phyloP scores from a whole-genome alignment of 1,140 invertebrate genomes.

The Rhynchophorus ferrugineus region DNA sequence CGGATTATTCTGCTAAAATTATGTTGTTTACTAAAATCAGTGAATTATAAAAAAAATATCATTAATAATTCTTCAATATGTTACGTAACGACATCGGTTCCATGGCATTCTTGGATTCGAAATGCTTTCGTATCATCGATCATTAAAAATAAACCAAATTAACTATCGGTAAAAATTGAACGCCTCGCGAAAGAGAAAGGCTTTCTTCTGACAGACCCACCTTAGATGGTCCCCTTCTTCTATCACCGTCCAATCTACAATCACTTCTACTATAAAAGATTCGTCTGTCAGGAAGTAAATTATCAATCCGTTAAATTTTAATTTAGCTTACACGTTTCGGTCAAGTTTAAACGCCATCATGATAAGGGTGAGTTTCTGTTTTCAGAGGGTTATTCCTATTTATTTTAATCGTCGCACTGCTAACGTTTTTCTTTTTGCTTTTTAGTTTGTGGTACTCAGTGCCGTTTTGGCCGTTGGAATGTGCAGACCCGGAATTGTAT shows the following conservation, averaged over 20 bases:
- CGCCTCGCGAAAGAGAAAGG: constrained; percentile 13
- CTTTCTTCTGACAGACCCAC: constrained; percentile 13
- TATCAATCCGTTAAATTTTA: constrained; percentile 10
- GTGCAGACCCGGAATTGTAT: constrained; percentile 18
- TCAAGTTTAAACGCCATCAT: constrained; percentile 4
- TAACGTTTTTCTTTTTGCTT: neutral
- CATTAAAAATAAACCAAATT: too few relatives aligned
- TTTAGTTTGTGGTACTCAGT: constrained; percentile 15
- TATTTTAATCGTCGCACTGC: neutral
- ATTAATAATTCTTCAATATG: too few relatives aligned
- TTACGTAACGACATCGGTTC: too few relatives aligned
- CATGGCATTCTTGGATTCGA: too few relatives aligned
- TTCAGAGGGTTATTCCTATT: neutral
- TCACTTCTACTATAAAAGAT: constrained; percentile 21
- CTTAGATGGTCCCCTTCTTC: constrained; percentile 8
- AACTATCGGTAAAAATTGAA: too few relatives aligned
- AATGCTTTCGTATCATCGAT: too few relatives aligned
- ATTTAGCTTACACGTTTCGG: constrained; percentile 1
- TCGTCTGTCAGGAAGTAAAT: constrained; percentile 15
- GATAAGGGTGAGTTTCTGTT: constrained; percentile 14
- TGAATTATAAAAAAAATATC: too few relatives aligned
- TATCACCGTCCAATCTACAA: constrained; percentile 1
- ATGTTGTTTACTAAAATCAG: too few relatives aligned
- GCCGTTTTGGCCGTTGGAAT: constrained; percentile 4
- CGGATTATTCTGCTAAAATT: too few relatives aligned